phyloP scores from a whole-genome alignment of 2,888 invertebrate species.

The Cosmia trapezina region DNA sequence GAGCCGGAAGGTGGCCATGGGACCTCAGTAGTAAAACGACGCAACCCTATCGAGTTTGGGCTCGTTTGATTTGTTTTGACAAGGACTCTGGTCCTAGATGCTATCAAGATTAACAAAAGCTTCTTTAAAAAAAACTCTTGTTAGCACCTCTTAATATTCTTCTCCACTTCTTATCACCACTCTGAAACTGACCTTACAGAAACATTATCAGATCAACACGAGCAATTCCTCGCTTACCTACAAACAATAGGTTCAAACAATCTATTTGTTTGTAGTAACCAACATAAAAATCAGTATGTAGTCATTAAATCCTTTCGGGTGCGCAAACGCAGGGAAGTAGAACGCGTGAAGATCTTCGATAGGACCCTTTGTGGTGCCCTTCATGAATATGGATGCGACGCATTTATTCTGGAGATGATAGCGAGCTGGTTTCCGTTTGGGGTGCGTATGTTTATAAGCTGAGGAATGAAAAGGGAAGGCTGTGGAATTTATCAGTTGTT shows the following conservation, averaged over 20 bases:
- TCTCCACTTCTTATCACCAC: too few relatives aligned
- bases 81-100: too few relatives aligned
- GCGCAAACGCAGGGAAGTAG: slow-evolving; percentile 58
- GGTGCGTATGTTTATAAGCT: slow-evolving; percentile 33
- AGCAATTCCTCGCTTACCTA: slow-evolving; percentile 38
- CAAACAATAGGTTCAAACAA: slow-evolving; percentile 48
- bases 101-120: too few relatives aligned
- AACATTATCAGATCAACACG: slow-evolving; percentile 30
- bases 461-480: slow-evolving; percentile 17
- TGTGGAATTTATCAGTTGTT: neutral
- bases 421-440: slow-evolving; percentile 51
- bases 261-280: slow-evolving; percentile 58
- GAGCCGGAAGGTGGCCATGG: too few relatives aligned
- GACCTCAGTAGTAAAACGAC: too few relatives aligned
- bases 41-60: too few relatives aligned
- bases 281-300: slow-evolving; percentile 52
- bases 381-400: slow-evolving; percentile 65
- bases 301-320: slow-evolving; percentile 71
- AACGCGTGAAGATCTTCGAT: slow-evolving; percentile 74
- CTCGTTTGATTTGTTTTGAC: too few relatives aligned
- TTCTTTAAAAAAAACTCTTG: too few relatives aligned
- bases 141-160: neutral
- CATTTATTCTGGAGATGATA: slow-evolving; percentile 50
- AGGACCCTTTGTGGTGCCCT: slow-evolving; percentile 57
- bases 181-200: neutral